Percentiles rank a stretch among this genome's conserved stretches.
phyloP scores from a whole-genome alignment of 2,888 invertebrate genomes.

The Nysson spinosus region DNA sequence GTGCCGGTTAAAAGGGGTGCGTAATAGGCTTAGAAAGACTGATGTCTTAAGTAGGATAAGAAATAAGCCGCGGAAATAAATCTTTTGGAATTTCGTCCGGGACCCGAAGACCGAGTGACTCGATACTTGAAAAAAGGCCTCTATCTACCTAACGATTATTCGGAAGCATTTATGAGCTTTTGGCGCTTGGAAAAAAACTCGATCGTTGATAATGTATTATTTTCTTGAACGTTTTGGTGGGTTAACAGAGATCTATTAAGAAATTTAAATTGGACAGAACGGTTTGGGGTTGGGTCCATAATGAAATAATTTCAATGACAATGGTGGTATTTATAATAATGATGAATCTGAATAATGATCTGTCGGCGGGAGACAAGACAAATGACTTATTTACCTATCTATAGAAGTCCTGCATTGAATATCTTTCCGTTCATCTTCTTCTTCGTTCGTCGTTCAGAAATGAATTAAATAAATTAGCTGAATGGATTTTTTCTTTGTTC shows the following conservation, averaged over 20 bases:
- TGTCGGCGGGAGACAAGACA: too few species aligned
- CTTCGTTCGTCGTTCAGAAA: too few species aligned
- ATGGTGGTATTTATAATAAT: too few species aligned
- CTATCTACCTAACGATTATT: not conserved
- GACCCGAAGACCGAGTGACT: constrained; percentile 5
- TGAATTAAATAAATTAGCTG: too few species aligned
- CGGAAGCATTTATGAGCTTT: constrained; percentile 34
- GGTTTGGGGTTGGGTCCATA: too few species aligned
- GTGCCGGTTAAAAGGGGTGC: constrained; percentile 48
- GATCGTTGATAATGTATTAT: constrained; percentile 32
- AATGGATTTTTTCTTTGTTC: too few species aligned
- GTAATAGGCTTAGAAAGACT: constrained; percentile 59
- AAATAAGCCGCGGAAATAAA: constrained; percentile 56
- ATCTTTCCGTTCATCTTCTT: too few species aligned
- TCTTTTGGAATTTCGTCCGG: constrained; percentile 29
- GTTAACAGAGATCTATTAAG: constrained; percentile 7
- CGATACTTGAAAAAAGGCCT: too few species aligned
- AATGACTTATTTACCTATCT: too few species aligned
- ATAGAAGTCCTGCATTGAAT: too few species aligned
- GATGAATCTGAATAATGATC: constrained; percentile 14
- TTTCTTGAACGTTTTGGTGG: constrained; percentile 8
- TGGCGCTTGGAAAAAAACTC: constrained; percentile 37
- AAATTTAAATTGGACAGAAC: constrained; percentile 24
- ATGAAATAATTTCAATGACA: constrained; percentile 36
- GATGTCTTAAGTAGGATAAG: constrained; percentile 57